Conservation (phyloP, 64 coral and sea anemone species). For the Actinia equina region DNA sequence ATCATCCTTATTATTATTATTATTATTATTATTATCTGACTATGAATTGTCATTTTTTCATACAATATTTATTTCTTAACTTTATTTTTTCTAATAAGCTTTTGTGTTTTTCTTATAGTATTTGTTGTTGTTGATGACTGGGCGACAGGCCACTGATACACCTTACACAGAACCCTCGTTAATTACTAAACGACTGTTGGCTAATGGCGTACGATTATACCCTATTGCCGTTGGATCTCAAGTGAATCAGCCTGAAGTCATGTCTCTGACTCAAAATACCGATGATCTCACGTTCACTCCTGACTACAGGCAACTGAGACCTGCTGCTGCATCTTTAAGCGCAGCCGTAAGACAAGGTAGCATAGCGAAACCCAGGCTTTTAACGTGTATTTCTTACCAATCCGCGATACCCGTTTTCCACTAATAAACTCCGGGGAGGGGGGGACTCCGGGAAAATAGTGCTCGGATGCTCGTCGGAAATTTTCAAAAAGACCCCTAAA, state of each 20-base stretch:
- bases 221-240: conserved; percentile 39
- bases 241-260: conserved; percentile 20
- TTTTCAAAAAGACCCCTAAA: no score
- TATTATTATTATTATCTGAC: no score
- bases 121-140: conserved; percentile 27
- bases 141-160: conserved; percentile 34
- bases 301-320: not conserved
- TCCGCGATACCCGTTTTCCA: no score
- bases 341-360: conserved; percentile 1
- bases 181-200: conserved; percentile 9
- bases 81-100: not conserved
- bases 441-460: no score
- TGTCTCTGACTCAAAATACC: conserved; percentile 3
- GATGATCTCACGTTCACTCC: conserved; percentile 25
- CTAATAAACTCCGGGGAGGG: no score
- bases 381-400: no score
- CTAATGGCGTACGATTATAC: conserved; percentile 38
- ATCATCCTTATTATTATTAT: no score
- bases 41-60: no score
- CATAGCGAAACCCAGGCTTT: not conserved
- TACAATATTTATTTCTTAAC: not conserved
- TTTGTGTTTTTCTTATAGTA: conserved; percentile 8
- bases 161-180: not conserved
- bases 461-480: no score
- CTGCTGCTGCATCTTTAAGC: not conserved